Conservation (phyloP, 1,140 invertebrate species). For the Neotoxoptera formosana region DNA sequence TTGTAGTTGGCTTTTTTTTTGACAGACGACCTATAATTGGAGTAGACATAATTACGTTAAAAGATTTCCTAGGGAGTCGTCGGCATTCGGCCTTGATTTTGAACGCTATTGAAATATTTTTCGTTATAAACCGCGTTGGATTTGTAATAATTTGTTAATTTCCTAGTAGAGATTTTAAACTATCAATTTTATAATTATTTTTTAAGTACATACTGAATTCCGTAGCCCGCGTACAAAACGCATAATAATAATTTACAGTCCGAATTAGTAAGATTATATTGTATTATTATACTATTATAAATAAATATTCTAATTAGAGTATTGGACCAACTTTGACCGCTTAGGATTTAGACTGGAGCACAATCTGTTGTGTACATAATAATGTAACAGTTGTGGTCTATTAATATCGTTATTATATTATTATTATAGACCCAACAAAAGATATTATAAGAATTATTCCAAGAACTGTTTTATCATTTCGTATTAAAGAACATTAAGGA, state of each 20-base stretch:
- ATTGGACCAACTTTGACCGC: neutral
- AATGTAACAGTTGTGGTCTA: neutral
- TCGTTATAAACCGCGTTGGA: neutral
- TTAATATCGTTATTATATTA: neutral
- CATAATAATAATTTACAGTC: neutral
- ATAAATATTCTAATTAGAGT: neutral
- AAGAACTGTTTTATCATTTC: constrained; percentile 11
- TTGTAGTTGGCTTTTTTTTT: neutral
- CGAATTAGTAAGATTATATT: neutral
- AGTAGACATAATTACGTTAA: neutral
- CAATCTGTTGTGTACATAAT: neutral
- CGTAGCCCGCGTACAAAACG: neutral
- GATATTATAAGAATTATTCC: constrained; percentile 12
- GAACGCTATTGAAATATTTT: neutral
- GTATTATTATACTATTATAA: neutral
- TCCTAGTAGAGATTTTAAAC: constrained; percentile 7
- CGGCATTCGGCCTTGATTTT: neutral
- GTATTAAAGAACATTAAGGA: neutral
- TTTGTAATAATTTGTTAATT: neutral
- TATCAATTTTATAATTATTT: neutral
- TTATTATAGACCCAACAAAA: neutral
- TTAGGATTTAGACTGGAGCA: neutral
- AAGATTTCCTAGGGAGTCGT: neutral
- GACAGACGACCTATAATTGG: neutral
- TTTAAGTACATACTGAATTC: neutral